phyloP scores from a whole-genome alignment of 2,888 invertebrate genomes.

The Argyresthia goedartella region DNA sequence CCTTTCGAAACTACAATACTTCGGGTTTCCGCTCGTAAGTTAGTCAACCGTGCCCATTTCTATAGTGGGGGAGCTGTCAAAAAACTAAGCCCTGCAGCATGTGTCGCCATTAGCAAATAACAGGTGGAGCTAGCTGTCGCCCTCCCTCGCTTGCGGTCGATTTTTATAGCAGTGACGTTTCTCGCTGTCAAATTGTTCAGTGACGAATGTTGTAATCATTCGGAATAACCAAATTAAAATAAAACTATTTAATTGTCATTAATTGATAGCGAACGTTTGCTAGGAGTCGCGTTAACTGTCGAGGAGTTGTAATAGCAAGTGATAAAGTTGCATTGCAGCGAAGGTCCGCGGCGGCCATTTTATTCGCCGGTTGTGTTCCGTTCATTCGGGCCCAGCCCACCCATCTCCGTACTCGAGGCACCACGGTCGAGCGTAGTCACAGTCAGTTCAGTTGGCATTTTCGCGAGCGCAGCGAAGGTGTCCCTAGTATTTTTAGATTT shows the following conservation, averaged over 20 bases:
- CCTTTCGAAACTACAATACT: conserved; percentile 2
- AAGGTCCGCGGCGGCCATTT: conserved; percentile 64
- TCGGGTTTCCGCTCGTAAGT: conserved; percentile 8
- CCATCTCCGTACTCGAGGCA: conserved; percentile 52
- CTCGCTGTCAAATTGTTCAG: conserved; percentile 41
- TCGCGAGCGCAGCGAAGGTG: conserved; percentile 67
- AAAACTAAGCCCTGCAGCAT: not conserved
- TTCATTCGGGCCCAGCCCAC: conserved; percentile 66
- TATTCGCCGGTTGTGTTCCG: conserved; percentile 66
- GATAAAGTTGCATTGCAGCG: conserved; percentile 47
- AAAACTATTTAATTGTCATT: not conserved
- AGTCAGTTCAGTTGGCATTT: conserved; percentile 71
- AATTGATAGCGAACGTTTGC: not conserved
- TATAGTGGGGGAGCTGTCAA: not conserved
- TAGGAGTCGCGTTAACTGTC: not conserved
- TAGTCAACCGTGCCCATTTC: conserved; percentile 42
- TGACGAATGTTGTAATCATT: conserved; percentile 26
- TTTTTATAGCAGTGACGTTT: conserved; percentile 44
- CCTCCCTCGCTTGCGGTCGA: conserved; percentile 35
- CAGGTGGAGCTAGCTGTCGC: conserved; percentile 58
- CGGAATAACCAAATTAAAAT: not conserved
- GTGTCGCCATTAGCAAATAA: conserved; percentile 26
- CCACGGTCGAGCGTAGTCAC: conserved; percentile 51
- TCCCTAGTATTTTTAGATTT: conserved; percentile 55
- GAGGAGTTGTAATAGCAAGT: conserved; percentile 10